Evolutionary conservation across 2,113 vertebrate genomes (phyloP).

Genomic region (Tiliqua scincoides): DNA sequence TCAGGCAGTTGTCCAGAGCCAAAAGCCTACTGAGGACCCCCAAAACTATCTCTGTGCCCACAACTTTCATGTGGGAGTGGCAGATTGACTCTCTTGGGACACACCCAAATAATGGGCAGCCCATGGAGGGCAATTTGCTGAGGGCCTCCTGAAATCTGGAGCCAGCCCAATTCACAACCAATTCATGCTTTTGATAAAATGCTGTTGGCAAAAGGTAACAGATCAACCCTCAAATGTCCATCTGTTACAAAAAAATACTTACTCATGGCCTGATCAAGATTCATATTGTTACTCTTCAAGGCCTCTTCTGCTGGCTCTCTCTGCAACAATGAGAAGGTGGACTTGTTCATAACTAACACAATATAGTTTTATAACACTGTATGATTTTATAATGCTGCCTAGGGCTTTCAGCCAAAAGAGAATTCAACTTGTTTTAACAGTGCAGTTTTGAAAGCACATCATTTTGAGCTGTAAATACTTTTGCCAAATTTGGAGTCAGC

Average conservation of each 20-base stretch:
- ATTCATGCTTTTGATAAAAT: neutral
- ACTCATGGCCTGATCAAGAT: slow-evolving; percentile 99
- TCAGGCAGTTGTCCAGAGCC: no score
- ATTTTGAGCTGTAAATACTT: neutral
- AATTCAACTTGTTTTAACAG: neutral
- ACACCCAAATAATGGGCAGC: no score
- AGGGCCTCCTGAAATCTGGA: no score
- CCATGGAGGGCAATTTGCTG: no score
- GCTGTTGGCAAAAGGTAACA: neutral
- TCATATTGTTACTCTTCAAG: slow-evolving; percentile 98
- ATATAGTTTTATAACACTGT: slow-evolving; percentile 23
- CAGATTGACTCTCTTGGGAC: no score
- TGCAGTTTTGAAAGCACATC: neutral
- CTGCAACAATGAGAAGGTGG: slow-evolving; percentile 70
- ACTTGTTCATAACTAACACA: slow-evolving; percentile 8
- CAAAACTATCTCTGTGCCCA: no score
- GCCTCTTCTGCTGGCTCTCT: slow-evolving; percentile 99
- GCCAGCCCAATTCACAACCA: neutral
- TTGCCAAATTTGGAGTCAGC: neutral
- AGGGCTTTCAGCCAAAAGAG: neutral
- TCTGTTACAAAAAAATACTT: slow-evolving; percentile 72
- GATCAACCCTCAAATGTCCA: neutral
- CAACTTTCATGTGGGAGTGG: no score
- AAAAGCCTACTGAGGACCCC: no score
- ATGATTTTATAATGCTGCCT: neutral